A percentile compares a stretch with the other conserved stretches of the same genome.
These are phyloP conservation scores for Platycheirus rosarum DNA, from an alignment of 2,888 invertebrate genomes.

Conservation along the genomic window DNA sequence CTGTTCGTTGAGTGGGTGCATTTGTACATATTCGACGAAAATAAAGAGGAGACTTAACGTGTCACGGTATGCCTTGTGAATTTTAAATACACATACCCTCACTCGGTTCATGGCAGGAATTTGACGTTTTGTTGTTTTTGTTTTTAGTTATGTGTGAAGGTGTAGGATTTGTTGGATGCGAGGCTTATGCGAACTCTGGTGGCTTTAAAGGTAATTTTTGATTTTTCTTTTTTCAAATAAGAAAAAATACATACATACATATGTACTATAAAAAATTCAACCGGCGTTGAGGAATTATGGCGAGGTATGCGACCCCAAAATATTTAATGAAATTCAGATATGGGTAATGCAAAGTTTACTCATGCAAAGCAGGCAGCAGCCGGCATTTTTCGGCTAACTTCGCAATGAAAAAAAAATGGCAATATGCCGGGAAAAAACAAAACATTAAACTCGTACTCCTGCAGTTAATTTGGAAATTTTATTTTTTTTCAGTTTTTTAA, in stretches of 20 bases:
- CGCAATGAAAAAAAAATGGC: constrained; percentile 8
- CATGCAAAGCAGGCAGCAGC: constrained; percentile 28
- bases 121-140: constrained; percentile 47
- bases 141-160: constrained; percentile 13
- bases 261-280: not conserved
- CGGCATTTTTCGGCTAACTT: not conserved
- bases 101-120: constrained; percentile 50
- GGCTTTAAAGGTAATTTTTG: constrained; percentile 10
- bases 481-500: no score
- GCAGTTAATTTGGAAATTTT: no score
- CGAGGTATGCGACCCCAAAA: constrained; percentile 53
- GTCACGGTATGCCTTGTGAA: constrained; percentile 72
- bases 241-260: no score
- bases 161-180: constrained; percentile 13
- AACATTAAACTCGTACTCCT: no score
- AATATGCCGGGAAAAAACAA: not conserved
- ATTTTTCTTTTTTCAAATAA: constrained; percentile 3
- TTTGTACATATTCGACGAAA: constrained; percentile 38
- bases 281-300: constrained; percentile 21
- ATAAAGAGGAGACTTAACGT: constrained; percentile 60
- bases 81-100: constrained; percentile 55
- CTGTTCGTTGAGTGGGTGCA: constrained; percentile 10
- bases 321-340: constrained; percentile 46
- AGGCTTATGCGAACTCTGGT: constrained; percentile 5
- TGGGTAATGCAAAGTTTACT: constrained; percentile 27